Evolutionary conservation across 2,113 vertebrate species (phyloP).

Genomic region (Emydura subglobosa): DNA sequence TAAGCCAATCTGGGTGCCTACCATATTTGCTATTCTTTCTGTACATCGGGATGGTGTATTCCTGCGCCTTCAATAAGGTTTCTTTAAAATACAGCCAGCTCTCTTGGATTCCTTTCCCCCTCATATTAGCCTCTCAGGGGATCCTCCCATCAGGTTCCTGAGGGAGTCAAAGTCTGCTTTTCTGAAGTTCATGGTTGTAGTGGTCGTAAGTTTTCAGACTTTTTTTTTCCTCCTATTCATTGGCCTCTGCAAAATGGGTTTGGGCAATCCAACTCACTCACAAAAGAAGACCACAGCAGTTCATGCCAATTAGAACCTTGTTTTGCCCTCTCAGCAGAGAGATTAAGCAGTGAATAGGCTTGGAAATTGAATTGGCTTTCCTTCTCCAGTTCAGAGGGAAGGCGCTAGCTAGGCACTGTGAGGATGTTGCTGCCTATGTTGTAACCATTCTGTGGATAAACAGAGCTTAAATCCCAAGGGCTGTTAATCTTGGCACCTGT

Average conservation of each 20-base stretch:
- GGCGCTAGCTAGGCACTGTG: not conserved
- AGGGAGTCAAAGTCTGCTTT: too few species aligned
- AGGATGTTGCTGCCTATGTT: not conserved
- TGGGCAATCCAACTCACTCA: not conserved
- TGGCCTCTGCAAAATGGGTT: not conserved
- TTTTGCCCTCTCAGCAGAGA: not conserved
- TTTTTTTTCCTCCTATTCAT: not conserved
- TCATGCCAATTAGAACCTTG: not conserved
- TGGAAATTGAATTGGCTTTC: not conserved
- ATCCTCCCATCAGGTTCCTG: too few species aligned
- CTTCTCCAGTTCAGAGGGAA: constrained; percentile 8
- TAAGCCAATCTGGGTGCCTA: too few species aligned
- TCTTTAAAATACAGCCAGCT: too few species aligned
- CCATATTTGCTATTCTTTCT: too few species aligned
- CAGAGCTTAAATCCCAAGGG: not conserved
- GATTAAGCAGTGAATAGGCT: rapidly evolving
- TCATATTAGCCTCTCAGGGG: too few species aligned
- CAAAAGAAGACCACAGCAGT: not conserved
- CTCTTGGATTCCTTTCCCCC: too few species aligned
- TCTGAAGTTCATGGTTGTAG: too few species aligned
- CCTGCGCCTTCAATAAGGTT: too few species aligned
- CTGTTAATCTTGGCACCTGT: not conserved
- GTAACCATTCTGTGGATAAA: constrained; percentile 24
- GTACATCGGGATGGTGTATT: too few species aligned
- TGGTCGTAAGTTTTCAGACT: not conserved